phyloP scores from a whole-genome alignment of 2,113 vertebrate genomes.

The Columba livia region DNA sequence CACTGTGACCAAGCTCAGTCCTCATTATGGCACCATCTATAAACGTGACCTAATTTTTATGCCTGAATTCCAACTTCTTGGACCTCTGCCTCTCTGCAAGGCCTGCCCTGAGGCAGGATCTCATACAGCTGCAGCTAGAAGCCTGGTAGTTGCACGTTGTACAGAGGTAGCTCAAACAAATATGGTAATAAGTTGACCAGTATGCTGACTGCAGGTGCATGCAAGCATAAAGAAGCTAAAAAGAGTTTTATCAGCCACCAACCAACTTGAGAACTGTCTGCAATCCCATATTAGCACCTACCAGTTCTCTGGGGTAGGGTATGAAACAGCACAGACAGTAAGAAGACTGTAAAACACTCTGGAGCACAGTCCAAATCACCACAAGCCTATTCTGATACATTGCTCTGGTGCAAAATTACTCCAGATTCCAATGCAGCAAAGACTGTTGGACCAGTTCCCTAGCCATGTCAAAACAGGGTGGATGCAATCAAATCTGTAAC shows the following conservation, averaged over 20 bases:
- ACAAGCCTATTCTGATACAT: background rate
- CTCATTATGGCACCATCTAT: constrained; percentile 13
- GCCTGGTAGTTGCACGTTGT: background rate
- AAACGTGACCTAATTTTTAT: constrained; percentile 35
- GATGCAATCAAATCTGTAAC: background rate
- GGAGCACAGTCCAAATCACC: background rate
- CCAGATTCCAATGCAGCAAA: background rate
- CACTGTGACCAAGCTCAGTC: constrained; percentile 35
- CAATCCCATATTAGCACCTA: background rate
- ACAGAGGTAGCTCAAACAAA: background rate
- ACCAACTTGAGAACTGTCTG: background rate
- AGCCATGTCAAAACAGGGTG: background rate
- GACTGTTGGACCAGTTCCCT: background rate
- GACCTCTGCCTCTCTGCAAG: background rate
- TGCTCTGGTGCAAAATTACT: background rate
- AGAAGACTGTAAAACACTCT: background rate
- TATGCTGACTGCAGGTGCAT: background rate
- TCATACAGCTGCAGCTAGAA: background rate
- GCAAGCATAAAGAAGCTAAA: background rate
- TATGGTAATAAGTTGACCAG: background rate
- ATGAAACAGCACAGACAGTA: background rate
- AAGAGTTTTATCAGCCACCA: background rate
- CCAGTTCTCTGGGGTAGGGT: background rate
- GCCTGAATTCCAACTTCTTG: constrained; percentile 23
- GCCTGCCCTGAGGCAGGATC: background rate